A percentile compares a stretch with the other conserved stretches of the same genome.
Conservation (phyloP, 2,888 invertebrate species). For the Monopis laevigella region DNA sequence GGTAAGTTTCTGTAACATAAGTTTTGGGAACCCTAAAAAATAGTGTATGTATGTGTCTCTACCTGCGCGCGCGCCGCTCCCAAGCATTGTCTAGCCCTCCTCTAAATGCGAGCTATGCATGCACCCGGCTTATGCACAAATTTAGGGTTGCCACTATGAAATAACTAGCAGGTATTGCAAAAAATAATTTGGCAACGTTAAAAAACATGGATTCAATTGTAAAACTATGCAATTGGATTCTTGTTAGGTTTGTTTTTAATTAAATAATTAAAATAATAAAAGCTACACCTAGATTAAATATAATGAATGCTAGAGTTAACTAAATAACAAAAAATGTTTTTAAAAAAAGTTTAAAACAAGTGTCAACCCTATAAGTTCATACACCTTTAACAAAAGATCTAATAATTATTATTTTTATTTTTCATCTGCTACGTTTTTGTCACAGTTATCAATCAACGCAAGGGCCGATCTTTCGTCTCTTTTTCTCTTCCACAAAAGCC, state of each 20-base stretch:
- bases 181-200: too few relatives aligned
- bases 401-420: conserved; percentile 69
- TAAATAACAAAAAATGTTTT: too few relatives aligned
- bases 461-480: conserved; percentile 39
- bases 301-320: too few relatives aligned
- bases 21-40: too few relatives aligned
- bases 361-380: conserved; percentile 54
- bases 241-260: too few relatives aligned
- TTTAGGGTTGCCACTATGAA: conserved; percentile 40
- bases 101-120: conserved; percentile 49
- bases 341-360: too few relatives aligned
- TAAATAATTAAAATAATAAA: not conserved
- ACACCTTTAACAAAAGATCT: conserved; percentile 58
- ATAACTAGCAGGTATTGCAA: too few relatives aligned
- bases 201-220: too few relatives aligned
- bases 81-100: conserved; percentile 52
- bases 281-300: not conserved
- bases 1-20: too few relatives aligned
- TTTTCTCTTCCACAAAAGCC: conserved; percentile 24
- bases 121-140: conserved; percentile 47
- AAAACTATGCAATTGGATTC: too few relatives aligned
- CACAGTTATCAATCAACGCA: conserved; percentile 69
- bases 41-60: conserved; percentile 24
- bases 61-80: conserved; percentile 51
- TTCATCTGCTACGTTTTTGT: conserved; percentile 68